Base-by-base conservation (phyloP, 2,113 vertebrate species). In the Neofelis nebulosa region DNA sequence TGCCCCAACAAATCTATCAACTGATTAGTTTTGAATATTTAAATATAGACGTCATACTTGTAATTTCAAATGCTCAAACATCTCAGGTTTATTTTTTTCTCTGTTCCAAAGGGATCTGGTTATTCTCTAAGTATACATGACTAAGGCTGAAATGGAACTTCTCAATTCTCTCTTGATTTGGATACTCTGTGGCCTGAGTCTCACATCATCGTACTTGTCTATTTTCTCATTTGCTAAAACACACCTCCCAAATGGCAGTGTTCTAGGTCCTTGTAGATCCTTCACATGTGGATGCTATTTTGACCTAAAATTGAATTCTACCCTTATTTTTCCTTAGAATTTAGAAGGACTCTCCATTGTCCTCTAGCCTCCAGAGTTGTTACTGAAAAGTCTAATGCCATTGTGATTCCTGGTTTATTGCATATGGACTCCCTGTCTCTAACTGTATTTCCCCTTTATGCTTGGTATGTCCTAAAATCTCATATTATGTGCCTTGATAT, bases 11-110 rank as follows among this genome's bases (percentile, higher is more conserved):
- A 84, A 68, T 80, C 11, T 85, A 78, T 45, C n/a, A 89, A 85
- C 48, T 52, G 65, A 93, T 80, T 94, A 79, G n/a, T 57, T 89
- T 85, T 73, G 48, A 91, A 36, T 80, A 52, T 92, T 92, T 89
- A 88, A 68, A 48, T 61, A 88, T 8, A 95, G 16, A 25, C 12
- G n/a, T 48, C 18, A 81, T 50, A 45, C 23, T 68, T 96, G 7
- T 61, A 71, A 84, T 68, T 88, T 79, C 48, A 73, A 73, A 83
- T 86, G 19, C 63, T 94, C 33, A 38, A 50, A 38, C 6, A 57
- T 36, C 79, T 90, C 27, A 66, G 41, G 13, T 10, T 79, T 82
- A 14, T 4, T 36, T 66, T 78, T 66, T 10, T n/a, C 68, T 16
- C 41, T 38, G 10, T 63, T 76, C 27, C 12, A 41, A 0, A 13